Evolutionary conservation across 2,888 invertebrate genomes (phyloP).

Genomic region (Hecatera dysodea): DNA sequence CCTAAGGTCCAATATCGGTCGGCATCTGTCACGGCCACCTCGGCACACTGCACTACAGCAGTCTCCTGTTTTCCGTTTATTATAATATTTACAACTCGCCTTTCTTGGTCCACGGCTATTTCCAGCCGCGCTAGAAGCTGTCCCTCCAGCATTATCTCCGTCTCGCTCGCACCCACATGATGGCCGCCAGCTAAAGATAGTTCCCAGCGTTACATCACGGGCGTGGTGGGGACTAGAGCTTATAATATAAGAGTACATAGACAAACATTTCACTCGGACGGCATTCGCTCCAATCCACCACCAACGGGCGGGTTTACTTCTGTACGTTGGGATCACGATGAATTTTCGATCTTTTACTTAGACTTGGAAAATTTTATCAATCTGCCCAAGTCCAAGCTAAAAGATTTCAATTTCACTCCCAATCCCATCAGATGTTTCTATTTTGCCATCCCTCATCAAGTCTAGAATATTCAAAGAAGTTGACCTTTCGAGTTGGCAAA

Average conservation of each 20-base stretch:
- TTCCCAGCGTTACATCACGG: constrained; percentile 88
- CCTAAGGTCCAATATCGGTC: constrained; percentile 77
- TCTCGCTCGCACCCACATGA: constrained; percentile 80
- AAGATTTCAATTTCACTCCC: constrained; percentile 46
- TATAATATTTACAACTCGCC: constrained; percentile 91
- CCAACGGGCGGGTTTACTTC: constrained; percentile 81
- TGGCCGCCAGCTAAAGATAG: constrained; percentile 86
- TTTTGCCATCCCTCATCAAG: constrained; percentile 38
- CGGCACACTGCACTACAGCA: constrained; percentile 91
- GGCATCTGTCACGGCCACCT: constrained; percentile 82
- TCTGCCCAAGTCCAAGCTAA: constrained; percentile 34
- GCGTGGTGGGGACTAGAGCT: constrained; percentile 88
- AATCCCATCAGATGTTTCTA: constrained; percentile 39
- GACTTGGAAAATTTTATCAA: constrained; percentile 53
- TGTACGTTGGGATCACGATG: constrained; percentile 76
- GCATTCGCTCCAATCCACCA: constrained; percentile 86
- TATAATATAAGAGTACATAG: constrained; percentile 91
- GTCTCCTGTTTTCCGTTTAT: constrained; percentile 88
- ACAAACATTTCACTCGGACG: constrained; percentile 88
- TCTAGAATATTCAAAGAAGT: background rate
- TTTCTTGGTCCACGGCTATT: constrained; percentile 92
- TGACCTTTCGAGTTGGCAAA: constrained; percentile 35
- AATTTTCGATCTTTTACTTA: constrained; percentile 70
- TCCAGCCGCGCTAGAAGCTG: constrained; percentile 86
- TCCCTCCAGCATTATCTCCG: constrained; percentile 80